Percentiles rank a stretch among this genome's conserved stretches.
Evolutionary conservation across 2,888 invertebrate genomes (phyloP).

Genomic region (Bellardia bayeri): DNA sequence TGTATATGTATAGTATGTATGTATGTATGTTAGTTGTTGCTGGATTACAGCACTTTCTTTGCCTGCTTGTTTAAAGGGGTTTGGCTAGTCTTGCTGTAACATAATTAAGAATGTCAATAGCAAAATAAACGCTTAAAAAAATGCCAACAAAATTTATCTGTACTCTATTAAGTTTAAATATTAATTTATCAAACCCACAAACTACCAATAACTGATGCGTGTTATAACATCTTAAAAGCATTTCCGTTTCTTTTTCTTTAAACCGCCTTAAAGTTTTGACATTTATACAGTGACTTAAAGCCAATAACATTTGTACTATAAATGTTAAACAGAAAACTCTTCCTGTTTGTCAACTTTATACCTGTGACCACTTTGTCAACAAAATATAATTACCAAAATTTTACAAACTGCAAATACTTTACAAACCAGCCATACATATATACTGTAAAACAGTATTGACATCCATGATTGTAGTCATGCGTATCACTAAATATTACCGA

Average conservation of each 20-base stretch:
- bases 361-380: slow-evolving; percentile 67
- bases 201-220: slow-evolving; percentile 51
- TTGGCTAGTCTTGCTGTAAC: neutral
- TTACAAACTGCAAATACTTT: neutral
- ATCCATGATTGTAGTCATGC: neutral
- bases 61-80: neutral
- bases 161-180: neutral
- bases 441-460: neutral
- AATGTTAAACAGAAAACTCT: slow-evolving; percentile 44
- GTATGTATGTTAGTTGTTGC: slow-evolving; percentile 14
- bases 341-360: slow-evolving; percentile 49
- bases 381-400: slow-evolving; percentile 48
- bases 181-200: neutral
- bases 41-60: slow-evolving; percentile 46
- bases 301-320: slow-evolving; percentile 12
- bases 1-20: neutral
- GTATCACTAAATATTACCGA: neutral
- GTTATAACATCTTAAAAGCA: slow-evolving; percentile 37
- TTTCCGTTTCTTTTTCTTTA: slow-evolving; percentile 46
- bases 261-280: slow-evolving; percentile 15
- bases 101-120: slow-evolving; percentile 26
- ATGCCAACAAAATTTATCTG: neutral
- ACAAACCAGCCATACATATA: neutral
- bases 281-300: slow-evolving; percentile 11
- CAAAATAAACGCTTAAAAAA: neutral